Evolutionary conservation across 1,140 invertebrate species (phyloP).

Genomic region (Aphidius ervi): DNA sequence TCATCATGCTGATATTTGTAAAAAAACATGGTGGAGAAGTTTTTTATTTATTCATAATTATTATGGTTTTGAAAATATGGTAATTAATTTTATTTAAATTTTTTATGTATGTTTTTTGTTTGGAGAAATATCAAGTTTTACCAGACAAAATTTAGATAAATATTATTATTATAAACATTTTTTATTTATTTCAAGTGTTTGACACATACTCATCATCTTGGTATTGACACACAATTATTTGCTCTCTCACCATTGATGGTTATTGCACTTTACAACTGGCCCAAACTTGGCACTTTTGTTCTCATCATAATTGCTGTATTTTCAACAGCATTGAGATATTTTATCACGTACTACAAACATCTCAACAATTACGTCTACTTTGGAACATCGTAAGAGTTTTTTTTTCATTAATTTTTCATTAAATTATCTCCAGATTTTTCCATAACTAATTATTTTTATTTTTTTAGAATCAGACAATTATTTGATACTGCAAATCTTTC

Average conservation of each 20-base stretch:
- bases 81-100: slow-evolving; percentile 27
- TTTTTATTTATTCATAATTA: slow-evolving; percentile 64
- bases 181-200: slow-evolving; percentile 57
- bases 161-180: background rate
- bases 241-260: slow-evolving; percentile 67
- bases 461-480: slow-evolving; percentile 59
- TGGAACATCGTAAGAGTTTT: slow-evolving; percentile 66
- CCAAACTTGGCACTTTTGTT: slow-evolving; percentile 54
- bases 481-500: slow-evolving; percentile 65
- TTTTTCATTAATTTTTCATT: slow-evolving; percentile 1
- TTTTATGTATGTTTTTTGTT: no score
- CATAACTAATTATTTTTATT: no score
- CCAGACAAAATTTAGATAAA: background rate
- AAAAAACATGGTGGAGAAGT: slow-evolving; percentile 61
- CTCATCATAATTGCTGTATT: slow-evolving; percentile 53
- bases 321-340: slow-evolving; percentile 64
- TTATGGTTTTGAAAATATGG: slow-evolving; percentile 64
- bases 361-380: slow-evolving; percentile 70
- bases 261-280: slow-evolving; percentile 62
- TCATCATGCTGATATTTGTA: slow-evolving; percentile 61
- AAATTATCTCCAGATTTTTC: background rate
- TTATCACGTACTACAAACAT: slow-evolving; percentile 60
- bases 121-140: background rate
- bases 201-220: slow-evolving; percentile 70
- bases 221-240: slow-evolving; percentile 83